These are phyloP conservation scores for Hemicentrotus pulcherrimus DNA, from an alignment of 35 echinoderm and acorn worm species.

Conservation along the genomic window DNA sequence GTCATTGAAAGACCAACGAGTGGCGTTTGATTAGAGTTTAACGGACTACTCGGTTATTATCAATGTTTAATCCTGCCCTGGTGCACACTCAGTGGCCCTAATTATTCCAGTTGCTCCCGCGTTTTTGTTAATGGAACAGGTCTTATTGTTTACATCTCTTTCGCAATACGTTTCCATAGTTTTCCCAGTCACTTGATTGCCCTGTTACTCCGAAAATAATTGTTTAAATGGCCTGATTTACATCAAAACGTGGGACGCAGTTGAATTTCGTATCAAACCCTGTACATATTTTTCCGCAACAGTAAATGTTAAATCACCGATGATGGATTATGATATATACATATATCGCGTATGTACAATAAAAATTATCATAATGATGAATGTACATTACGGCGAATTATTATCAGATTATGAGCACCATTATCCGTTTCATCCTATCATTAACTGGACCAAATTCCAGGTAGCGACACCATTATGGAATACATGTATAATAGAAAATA, in stretches of 20 bases:
- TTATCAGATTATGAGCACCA: too few species aligned
- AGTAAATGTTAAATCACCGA: too few species aligned
- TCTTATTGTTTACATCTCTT: not conserved
- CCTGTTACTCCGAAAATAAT: not conserved
- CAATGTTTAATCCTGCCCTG: not conserved
- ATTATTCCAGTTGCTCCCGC: not conserved
- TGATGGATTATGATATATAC: too few species aligned
- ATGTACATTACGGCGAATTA: too few species aligned
- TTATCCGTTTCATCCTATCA: too few species aligned
- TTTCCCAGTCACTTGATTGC: not conserved
- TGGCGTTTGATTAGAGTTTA: constrained; percentile 1
- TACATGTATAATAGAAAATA: too few species aligned
- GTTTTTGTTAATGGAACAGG: not conserved
- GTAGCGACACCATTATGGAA: too few species aligned
- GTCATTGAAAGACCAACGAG: not conserved
- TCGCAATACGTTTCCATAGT: not conserved
- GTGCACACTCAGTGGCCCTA: not conserved
- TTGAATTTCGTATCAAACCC: not conserved
- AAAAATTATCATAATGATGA: not conserved
- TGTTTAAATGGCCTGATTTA: not conserved
- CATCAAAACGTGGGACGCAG: not conserved
- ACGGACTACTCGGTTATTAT: not conserved
- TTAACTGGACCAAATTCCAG: too few species aligned
- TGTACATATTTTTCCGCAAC: too few species aligned
- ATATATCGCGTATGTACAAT: too few species aligned